Base-by-base conservation (phyloP, 23 tunicate genomes). In the Clavelina lepadiformis region DNA sequence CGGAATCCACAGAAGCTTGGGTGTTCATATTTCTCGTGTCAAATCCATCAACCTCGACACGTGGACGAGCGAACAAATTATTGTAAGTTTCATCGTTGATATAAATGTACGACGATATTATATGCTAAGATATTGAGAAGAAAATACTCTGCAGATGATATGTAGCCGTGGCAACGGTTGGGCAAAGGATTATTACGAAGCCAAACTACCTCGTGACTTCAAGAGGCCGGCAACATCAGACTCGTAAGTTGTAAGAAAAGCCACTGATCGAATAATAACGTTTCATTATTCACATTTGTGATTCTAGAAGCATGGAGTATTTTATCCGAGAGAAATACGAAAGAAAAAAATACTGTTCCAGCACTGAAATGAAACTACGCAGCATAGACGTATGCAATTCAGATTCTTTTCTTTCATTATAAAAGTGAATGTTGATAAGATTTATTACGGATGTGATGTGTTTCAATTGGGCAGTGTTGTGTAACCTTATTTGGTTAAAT, bases 131-230 rank as follows among this genome's bases (percentile, higher is more conserved):
- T 13, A 53, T n/a, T n/a, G n/a, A n/a, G n/a, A n/a, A n/a, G n/a
- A n/a, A n/a, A n/a, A n/a, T n/a, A n/a, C n/a, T 44, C 29, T 44
- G 4, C 38, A 94, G 99, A 75, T 37, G 26, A 41, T 94, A 1
- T 94, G 99, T 69, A 32, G 83, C 50, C 70, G 85, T n/a, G 99
- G 99, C 22, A 94, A 94, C 71, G 99, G 88, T 19, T 94, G 99
- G 99, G 99, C 89, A 25, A 86, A 75, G 33, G 88, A 94, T 37
- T 37, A 74, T 3, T 94, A 74, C 56, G 99, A 94, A 66, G 95
- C 99, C 19, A 75, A 70, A 3, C 58, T 94, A 28, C 74, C 95
- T 1, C 59, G 28, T 18, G 66, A 75, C 26, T 80, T 67, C 53
- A 60, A 50, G 58, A 46, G 99, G 45, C 97, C 97, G 0, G 57